phyloP scores from a whole-genome alignment of 2,797 vertebrate genomes.

The Chaunax sp. region DNA sequence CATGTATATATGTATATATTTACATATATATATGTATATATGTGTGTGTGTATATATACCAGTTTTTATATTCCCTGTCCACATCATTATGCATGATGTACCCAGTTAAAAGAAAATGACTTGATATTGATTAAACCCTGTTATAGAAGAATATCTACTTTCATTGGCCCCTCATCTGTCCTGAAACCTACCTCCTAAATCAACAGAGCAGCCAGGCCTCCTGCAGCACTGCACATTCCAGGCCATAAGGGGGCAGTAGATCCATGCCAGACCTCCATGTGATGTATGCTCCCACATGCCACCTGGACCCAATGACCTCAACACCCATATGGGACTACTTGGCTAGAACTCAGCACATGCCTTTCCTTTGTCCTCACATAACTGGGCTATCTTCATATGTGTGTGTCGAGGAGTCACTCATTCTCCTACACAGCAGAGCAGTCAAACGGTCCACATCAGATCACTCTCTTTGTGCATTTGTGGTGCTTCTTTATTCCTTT shows the following conservation, averaged over 20 bases:
- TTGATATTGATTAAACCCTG: neutral
- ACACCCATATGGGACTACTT: constrained; percentile 79
- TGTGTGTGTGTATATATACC: neutral
- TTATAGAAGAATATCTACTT: neutral
- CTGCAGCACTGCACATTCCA: constrained; percentile 4
- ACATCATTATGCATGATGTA: too few relatives aligned
- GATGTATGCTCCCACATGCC: constrained; percentile 68
- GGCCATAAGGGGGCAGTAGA: constrained; percentile 72
- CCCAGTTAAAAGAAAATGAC: neutral
- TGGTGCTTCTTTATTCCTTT: constrained; percentile 10
- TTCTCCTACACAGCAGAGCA: constrained; percentile 19
- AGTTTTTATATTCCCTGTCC: neutral
- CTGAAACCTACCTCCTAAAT: neutral
- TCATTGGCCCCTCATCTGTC: neutral
- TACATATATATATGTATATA: too few relatives aligned
- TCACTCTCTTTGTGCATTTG: constrained; percentile 34
- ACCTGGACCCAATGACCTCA: constrained; percentile 82
- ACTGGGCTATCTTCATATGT: constrained; percentile 69
- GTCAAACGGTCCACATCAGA: constrained; percentile 26
- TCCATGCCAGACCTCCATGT: constrained; percentile 33
- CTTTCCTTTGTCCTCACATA: constrained; percentile 84
- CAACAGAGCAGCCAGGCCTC: neutral
- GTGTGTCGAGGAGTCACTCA: constrained; percentile 57
- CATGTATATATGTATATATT: too few relatives aligned
- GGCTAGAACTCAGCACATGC: constrained; percentile 77